Base-by-base conservation (phyloP, 2,888 invertebrate species). In the Harpalus rubripes region DNA sequence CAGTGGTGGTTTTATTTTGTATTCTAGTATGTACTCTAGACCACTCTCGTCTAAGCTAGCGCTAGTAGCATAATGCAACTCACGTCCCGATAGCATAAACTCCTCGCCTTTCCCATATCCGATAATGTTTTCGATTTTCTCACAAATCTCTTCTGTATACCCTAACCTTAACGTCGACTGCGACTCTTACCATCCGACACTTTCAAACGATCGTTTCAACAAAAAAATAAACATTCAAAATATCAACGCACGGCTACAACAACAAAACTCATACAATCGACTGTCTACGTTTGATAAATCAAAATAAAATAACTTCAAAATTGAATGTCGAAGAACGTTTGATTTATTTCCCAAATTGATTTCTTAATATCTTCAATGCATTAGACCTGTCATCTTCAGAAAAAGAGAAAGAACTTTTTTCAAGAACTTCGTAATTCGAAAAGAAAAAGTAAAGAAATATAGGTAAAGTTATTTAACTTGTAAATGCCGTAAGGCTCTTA, bases 81-180 rank as follows among this genome's bases (percentile, higher is more conserved):
- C 74, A 74, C 74, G 74, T 74, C 26, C 16, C 22, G 74, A 74
- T 74, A 74, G 44, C 74, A 74, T 72, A 72, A n/a, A 32, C 32
- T 72, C 15, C 72, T 72, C 68, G 68, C 68, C 7, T 32, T 32
- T 32, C 18, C 68, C 68, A 68, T 39, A 68, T 68, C 68, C 68
- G 68, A 68, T 68, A 68, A 68, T 68, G 68, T 68, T 68, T 68
- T 68, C 68, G 68, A 68, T 68, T 68, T 68, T 68, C 68, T 68
- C 68, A 68, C 68, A 68, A 68, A 68, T 68, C 63, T 63, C 22
- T 26, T 26, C 22, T 26, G 12, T 22, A 12, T 63, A 26, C 22
- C 63, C 12, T 22, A 12, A 32, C 12, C 68, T 39, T 39, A 68
- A 68, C 68, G 32, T 68, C 39, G 26, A 68, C 39, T 68, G 5